Base-by-base conservation (phyloP, 2,113 vertebrate genomes). In the Macquaria ambigua region DNA sequence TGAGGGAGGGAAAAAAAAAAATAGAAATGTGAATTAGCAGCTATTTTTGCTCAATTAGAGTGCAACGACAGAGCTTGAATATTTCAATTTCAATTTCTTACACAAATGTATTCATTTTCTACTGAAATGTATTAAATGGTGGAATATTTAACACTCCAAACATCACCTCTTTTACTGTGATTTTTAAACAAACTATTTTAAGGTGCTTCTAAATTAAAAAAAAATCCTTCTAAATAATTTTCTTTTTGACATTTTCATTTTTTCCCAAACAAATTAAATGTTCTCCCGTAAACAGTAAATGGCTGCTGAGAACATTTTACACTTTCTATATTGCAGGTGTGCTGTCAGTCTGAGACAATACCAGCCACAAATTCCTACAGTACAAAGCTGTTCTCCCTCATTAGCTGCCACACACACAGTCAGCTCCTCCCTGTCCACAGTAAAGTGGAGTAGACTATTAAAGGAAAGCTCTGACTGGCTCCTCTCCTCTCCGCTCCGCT, bases 371-470 rank as follows among this genome's bases (percentile, higher is more conserved):
- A 88, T 92, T 92, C 79, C 86, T 84, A 14, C 81, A 90, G 86
- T 82, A 79, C 83, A 88, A 88, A 91, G 81, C 89, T 76, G 77
- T 68, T 88, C 62, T 88, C 74, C 84, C 89, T 92, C 90, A 91
- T 91, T 92, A 92, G 84, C 87, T 69, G 85, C 85, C 88, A 64
- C 92, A 86, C 78, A 43, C 78, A 90, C 83, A 78, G 52, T 74
- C 80, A 85, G 76, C 88, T 82, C 85, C 91, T 90, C 90, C 80
- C 76, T 79, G 72, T 87, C 86, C 84, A 62, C 81, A 46, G 80
- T 58, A 73, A 90, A 91, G 89, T 89, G 83, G 90, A 92, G 87
- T 46, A 70, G 74, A 90, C 93, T 88, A 91, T 90, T 94, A 91
- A 90, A 90, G 84, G 83, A 61, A 59, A 83, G 83, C 88, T 85